phyloP scores from a whole-genome alignment of 2,113 vertebrate species.

The Cyanoliseus patagonus region DNA sequence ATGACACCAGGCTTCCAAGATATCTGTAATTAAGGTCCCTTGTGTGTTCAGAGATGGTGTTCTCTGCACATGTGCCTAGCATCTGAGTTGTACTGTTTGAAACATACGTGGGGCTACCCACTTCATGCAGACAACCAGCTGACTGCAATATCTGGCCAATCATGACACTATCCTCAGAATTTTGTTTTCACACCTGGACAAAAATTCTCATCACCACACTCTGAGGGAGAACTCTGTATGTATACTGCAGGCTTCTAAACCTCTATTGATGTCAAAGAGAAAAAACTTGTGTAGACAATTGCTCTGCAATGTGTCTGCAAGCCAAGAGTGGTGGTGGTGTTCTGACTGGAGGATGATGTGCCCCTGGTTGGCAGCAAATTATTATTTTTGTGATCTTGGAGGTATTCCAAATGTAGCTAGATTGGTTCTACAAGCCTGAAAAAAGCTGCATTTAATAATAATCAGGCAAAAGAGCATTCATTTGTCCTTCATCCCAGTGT shows the following conservation, averaged over 20 bases:
- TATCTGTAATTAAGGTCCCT: background rate
- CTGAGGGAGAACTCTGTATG: background rate
- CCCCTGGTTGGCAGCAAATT: background rate
- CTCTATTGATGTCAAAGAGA: background rate
- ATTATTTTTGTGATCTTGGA: background rate
- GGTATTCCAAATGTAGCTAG: background rate
- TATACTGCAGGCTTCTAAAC: background rate
- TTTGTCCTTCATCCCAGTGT: background rate
- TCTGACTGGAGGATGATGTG: background rate
- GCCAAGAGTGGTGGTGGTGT: background rate
- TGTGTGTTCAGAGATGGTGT: background rate
- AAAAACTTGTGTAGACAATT: background rate
- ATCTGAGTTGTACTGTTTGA: background rate
- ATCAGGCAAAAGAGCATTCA: background rate
- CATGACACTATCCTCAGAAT: background rate
- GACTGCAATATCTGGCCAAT: background rate
- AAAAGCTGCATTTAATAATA: background rate
- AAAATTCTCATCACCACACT: fast-evolving
- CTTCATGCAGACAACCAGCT: background rate
- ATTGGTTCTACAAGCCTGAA: background rate
- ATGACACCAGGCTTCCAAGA: background rate
- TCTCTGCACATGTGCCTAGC: background rate
- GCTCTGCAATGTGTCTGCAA: background rate
- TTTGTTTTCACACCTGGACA: background rate
- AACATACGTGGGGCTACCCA: background rate